These are phyloP conservation scores for Dermatemys mawii DNA, from an alignment of 2,113 vertebrate genomes.

Conservation along the genomic window DNA sequence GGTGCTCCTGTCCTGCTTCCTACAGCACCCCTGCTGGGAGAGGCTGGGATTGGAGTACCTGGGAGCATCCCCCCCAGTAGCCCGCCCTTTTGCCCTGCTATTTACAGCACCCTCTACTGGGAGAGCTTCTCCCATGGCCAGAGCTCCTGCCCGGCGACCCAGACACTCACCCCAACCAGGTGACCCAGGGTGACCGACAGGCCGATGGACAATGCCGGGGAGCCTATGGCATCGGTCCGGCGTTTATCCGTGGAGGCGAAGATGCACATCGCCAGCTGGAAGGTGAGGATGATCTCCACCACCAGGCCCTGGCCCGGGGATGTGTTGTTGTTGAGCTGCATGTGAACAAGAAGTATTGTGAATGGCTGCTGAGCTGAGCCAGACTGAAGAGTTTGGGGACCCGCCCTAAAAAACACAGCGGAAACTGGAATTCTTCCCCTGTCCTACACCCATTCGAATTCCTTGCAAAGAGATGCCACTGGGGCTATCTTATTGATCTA, in stretches of 20 bases:
- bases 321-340: constrained; percentile 75
- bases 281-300: constrained; percentile 83
- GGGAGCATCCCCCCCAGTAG: neutral
- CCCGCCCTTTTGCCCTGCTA: neutral
- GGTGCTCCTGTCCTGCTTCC: neutral
- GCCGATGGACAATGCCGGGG: constrained; percentile 77
- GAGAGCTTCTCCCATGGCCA: too few relatives aligned
- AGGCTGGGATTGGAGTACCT: too few relatives aligned
- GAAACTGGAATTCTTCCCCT: too few relatives aligned
- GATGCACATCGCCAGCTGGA: constrained; percentile 82
- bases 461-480: neutral
- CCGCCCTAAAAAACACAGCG: neutral
- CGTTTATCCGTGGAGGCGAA: constrained; percentile 78
- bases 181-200: constrained; percentile 82
- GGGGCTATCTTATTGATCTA: neutral
- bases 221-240: constrained; percentile 67
- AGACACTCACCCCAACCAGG: constrained; percentile 80
- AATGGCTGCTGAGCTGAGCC: neutral
- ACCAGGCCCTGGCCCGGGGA: constrained; percentile 75
- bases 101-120: neutral
- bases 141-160: too few relatives aligned
- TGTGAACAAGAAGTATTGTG: neutral
- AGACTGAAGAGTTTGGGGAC: neutral
- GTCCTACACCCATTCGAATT: too few relatives aligned
- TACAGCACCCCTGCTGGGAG: neutral